These are phyloP conservation scores for Lasioglossum lativentre DNA, from an alignment of 2,888 invertebrate species.

Conservation along the genomic window DNA sequence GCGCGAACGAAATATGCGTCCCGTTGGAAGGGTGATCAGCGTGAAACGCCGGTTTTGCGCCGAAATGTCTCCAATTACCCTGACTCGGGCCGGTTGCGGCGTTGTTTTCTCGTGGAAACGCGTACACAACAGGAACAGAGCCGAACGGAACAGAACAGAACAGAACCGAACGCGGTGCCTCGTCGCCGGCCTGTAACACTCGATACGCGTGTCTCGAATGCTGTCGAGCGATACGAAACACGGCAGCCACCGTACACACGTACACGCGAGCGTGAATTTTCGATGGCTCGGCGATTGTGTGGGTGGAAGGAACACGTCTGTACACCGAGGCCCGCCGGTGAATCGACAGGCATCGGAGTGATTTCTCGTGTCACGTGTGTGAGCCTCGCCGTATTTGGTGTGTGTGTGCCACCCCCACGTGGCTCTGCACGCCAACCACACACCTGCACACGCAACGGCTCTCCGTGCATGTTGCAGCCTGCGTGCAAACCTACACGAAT, in stretches of 20 bases:
- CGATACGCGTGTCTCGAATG: constrained; percentile 56
- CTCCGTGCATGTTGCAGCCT: not conserved
- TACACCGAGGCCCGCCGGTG: constrained; percentile 22
- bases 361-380: constrained; percentile 50
- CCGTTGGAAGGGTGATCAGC: not conserved
- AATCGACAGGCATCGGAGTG: constrained; percentile 61
- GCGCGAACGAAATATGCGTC: not conserved
- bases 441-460: not conserved
- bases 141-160: not conserved
- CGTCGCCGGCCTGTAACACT: constrained; percentile 43
- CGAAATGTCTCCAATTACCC: constrained; percentile 17
- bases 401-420: constrained; percentile 35
- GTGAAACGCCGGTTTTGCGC: not conserved
- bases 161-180: not conserved
- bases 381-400: constrained; percentile 16
- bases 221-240: constrained; percentile 29
- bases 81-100: not conserved
- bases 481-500: constrained; percentile 7
- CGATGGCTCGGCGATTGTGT: constrained; percentile 28
- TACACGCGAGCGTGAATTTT: constrained; percentile 51
- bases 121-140: not conserved
- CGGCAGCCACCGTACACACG: constrained; percentile 13
- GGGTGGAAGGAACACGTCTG: constrained; percentile 4
- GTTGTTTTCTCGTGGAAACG: constrained; percentile 14
- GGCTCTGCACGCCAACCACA: constrained; percentile 23